phyloP scores from a whole-genome alignment of 2,888 invertebrate species.

The Laothoe populi region DNA sequence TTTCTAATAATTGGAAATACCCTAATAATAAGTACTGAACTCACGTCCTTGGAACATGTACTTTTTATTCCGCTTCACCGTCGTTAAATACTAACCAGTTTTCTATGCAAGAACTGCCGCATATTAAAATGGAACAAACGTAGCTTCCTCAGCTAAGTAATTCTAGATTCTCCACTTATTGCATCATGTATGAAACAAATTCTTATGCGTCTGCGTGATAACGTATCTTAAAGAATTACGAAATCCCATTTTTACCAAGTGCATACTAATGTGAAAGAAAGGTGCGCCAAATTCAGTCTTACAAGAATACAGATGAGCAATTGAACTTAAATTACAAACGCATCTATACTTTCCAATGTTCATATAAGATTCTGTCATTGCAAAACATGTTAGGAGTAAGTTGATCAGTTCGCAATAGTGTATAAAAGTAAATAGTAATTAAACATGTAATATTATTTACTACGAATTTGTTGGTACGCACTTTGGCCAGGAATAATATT shows the following conservation, averaged over 20 bases:
- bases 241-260: constrained; percentile 1
- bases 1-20: no score
- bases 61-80: no score
- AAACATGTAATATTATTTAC: neutral
- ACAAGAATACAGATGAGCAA: constrained; percentile 11
- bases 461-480: neutral
- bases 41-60: no score
- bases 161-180: neutral
- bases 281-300: constrained; percentile 9
- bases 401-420: neutral
- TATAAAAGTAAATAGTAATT: neutral
- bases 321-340: constrained; percentile 6
- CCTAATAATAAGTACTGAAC: no score
- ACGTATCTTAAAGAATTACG: constrained; percentile 1
- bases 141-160: constrained; percentile 4
- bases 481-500: no score
- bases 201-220: neutral
- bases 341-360: constrained; percentile 18
- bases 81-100: neutral
- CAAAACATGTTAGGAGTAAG: constrained; percentile 5
- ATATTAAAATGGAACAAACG: constrained; percentile 7
- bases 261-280: constrained; percentile 15
- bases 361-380: constrained; percentile 3
- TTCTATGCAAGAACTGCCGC: neutral
- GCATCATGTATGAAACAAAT: neutral